phyloP scores from a whole-genome alignment of 2,888 invertebrate species.

The Pyrrhia umbra region DNA sequence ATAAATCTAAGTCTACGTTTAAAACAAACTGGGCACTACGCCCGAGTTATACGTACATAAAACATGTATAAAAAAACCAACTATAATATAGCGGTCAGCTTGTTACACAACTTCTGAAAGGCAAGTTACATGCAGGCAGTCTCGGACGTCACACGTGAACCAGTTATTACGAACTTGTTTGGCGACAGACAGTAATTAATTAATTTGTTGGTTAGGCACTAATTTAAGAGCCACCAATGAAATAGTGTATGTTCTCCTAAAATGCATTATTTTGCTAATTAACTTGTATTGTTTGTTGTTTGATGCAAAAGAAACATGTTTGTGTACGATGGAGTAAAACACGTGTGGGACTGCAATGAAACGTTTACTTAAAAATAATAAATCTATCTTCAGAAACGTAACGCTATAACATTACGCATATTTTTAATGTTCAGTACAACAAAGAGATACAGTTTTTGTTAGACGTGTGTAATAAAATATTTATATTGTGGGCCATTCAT shows the following conservation, averaged over 20 bases:
- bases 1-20: conserved; percentile 55
- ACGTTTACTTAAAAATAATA: conserved; percentile 24
- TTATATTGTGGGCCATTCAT: conserved; percentile 29
- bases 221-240: conserved; percentile 9
- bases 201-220: conserved; percentile 35
- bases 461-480: conserved; percentile 50
- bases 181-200: conserved; percentile 28
- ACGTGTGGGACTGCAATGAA: conserved; percentile 1
- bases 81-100: conserved; percentile 40
- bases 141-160: conserved; percentile 19
- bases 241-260: conserved; percentile 3
- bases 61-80: conserved; percentile 28
- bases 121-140: conserved; percentile 40
- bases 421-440: conserved; percentile 20
- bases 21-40: conserved; percentile 61
- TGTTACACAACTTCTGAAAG: conserved; percentile 51
- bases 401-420: conserved; percentile 6
- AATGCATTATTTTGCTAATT: background rate
- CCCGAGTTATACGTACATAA: conserved; percentile 43
- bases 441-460: conserved; percentile 21
- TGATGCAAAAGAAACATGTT: conserved; percentile 14
- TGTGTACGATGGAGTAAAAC: background rate
- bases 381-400: conserved; percentile 19
- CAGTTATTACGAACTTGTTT: conserved; percentile 35
- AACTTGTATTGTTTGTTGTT: background rate